Conservation (phyloP, 64 coral and sea anemone genomes). For the Stichodactyla helianthus region DNA sequence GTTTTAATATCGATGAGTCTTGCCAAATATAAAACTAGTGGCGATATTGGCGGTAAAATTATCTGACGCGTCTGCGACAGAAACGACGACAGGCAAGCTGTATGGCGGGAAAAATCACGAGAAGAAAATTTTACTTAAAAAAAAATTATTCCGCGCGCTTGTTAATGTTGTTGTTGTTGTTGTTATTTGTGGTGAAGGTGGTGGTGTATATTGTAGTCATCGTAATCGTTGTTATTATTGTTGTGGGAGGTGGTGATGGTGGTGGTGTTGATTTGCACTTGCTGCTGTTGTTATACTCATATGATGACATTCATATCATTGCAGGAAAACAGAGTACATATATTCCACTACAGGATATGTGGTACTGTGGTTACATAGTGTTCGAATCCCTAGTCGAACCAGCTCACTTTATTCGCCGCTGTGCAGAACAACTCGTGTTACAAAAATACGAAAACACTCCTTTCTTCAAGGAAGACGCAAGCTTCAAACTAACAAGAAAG, state of each 20-base stretch:
- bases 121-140: background rate
- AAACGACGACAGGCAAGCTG: background rate
- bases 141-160: background rate
- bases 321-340: slow-evolving; percentile 83
- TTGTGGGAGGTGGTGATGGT: too few species aligned
- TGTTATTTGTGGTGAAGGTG: too few species aligned
- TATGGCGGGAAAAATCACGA: background rate
- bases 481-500: slow-evolving; percentile 78
- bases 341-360: slow-evolving; percentile 87
- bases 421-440: slow-evolving; percentile 64
- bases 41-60: background rate
- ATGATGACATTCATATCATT: background rate
- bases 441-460: slow-evolving; percentile 90
- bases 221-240: too few species aligned
- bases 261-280: too few species aligned
- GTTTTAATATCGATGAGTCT: background rate
- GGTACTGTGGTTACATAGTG: slow-evolving; percentile 77
- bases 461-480: slow-evolving; percentile 90
- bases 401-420: slow-evolving; percentile 73
- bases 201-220: too few species aligned
- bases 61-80: background rate
- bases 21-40: background rate
- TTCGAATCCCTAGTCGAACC: slow-evolving; percentile 82
- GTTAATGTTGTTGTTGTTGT: background rate
- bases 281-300: too few species aligned